Evolutionary conservation across 2,113 vertebrate species (phyloP).

Genomic region (Lepus europaeus): DNA sequence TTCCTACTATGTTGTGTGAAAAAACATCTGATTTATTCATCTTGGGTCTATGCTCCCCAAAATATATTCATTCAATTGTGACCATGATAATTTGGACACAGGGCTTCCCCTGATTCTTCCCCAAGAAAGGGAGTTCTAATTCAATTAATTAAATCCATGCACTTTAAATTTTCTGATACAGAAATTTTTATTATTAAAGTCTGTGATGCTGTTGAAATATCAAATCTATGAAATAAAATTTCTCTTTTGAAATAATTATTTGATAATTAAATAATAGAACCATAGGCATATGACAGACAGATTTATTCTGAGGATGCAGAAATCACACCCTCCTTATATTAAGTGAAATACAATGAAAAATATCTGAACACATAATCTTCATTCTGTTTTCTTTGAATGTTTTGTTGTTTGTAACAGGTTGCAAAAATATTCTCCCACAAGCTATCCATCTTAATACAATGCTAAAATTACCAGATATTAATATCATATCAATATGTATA

Average conservation of each 20-base stretch:
- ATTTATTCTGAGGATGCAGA: not conserved
- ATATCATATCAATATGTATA: not conserved
- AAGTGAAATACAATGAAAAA: constrained; percentile 12
- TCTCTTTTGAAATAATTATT: not conserved
- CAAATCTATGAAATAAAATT: not conserved
- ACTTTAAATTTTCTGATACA: not conserved
- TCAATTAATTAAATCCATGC: not conserved
- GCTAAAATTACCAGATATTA: not conserved
- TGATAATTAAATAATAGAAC: not conserved
- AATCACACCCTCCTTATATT: not conserved
- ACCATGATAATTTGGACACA: not conserved
- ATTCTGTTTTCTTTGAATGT: not conserved
- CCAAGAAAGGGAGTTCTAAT: not conserved
- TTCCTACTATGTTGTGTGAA: not conserved
- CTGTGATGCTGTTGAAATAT: not conserved
- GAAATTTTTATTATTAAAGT: not conserved
- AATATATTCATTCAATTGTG: not conserved
- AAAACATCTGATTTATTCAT: not conserved
- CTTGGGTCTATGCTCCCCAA: not conserved
- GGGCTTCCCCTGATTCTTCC: fast-evolving
- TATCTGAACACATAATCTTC: not conserved
- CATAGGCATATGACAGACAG: not conserved
- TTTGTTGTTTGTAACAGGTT: not conserved
- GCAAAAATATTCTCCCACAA: not conserved
- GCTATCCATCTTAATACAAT: not conserved